A percentile compares a stretch with the other conserved stretches of the same genome.
Evolutionary conservation across 2,113 vertebrate genomes (phyloP).

Genomic region (Syrmaticus mikado): DNA sequence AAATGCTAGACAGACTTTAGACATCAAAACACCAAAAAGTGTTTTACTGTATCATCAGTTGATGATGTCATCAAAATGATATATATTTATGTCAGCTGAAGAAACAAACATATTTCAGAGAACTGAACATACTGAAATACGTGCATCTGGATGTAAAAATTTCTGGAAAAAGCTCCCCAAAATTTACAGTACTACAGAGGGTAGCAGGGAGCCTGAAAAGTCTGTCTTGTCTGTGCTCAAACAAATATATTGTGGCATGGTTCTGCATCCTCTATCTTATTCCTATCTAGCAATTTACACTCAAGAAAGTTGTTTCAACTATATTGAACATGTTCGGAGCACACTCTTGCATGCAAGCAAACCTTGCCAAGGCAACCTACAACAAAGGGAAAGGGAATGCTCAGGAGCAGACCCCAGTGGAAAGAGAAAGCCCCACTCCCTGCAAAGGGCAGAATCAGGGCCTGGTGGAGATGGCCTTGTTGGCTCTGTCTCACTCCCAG

Average conservation of each 20-base stretch:
- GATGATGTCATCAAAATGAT: neutral
- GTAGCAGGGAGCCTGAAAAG: neutral
- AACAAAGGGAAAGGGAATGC: neutral
- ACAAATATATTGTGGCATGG: fast-evolving
- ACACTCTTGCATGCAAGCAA: neutral
- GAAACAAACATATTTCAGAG: neutral
- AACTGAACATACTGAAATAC: neutral
- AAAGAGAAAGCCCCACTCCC: neutral
- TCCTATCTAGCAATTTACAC: neutral
- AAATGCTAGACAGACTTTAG: neutral
- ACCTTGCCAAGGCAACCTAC: neutral
- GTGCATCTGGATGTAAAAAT: neutral
- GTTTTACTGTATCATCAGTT: neutral
- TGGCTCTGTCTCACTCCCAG: neutral
- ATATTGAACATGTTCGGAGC: neutral
- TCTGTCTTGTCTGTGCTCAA: neutral
- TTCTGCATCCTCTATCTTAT: neutral
- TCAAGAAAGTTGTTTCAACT: neutral
- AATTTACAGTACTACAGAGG: neutral
- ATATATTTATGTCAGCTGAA: neutral
- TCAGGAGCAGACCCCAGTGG: neutral
- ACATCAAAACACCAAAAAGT: neutral
- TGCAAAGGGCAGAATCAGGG: neutral
- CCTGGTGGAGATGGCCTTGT: neutral
- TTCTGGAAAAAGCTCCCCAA: neutral